A percentile compares a stretch with the other conserved stretches of the same genome.
These are phyloP conservation scores for Meleagris gallopavo DNA, from an alignment of 2,113 vertebrate genomes.

Conservation along the genomic window DNA sequence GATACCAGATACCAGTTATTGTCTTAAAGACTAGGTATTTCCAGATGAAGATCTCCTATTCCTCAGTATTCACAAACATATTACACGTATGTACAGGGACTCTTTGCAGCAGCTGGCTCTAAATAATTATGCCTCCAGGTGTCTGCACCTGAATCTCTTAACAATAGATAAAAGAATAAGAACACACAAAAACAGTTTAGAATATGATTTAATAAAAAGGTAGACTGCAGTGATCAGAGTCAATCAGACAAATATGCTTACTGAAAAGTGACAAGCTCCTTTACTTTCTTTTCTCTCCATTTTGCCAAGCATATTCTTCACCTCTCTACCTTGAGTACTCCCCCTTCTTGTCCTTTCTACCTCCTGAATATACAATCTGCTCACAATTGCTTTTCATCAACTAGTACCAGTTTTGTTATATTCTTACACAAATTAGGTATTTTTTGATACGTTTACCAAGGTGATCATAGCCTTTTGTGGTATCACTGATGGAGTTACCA, in stretches of 20 bases:
- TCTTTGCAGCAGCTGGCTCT: background rate
- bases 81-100: background rate
- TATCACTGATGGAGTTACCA: background rate
- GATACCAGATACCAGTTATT: background rate
- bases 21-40: background rate
- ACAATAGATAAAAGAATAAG: background rate
- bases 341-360: background rate
- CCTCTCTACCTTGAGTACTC: background rate
- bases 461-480: background rate
- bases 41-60: background rate
- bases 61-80: background rate
- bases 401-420: background rate
- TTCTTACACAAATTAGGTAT: background rate
- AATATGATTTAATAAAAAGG: background rate
- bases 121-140: background rate
- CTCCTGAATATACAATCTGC: background rate
- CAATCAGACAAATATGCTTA: background rate
- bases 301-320: background rate
- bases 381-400: background rate
- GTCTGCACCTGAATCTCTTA: background rate
- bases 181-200: background rate
- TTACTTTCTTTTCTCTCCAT: background rate
- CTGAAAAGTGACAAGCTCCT: fast-evolving
- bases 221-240: background rate
- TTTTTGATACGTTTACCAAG: background rate